Base-by-base conservation (phyloP, 1,140 invertebrate species). In the Drosophila subobscura region DNA sequence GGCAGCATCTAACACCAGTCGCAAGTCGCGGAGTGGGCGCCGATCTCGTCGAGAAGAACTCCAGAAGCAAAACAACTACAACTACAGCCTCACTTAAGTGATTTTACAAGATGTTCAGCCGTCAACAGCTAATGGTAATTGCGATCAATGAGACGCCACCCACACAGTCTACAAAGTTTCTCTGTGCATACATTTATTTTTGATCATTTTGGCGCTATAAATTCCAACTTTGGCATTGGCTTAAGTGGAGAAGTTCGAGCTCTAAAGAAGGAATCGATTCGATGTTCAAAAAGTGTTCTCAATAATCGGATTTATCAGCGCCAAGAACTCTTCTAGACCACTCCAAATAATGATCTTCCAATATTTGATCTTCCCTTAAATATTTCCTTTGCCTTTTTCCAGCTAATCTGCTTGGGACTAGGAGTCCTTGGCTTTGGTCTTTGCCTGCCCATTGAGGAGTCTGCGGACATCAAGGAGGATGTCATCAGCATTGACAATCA, bases 1-100 rank as follows among this genome's bases (percentile, higher is more conserved):
- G 83, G 59, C 81, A 86, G 81, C 83, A 88, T 86, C 76, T 79
- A 86, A 88, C 81, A 54, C 60, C 60, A 73, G 81, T 88, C 81
- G 81, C 81, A 58, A 55, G 73, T 37, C 57, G 61, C 73, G 77
- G 57, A 81, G 59, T 61, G 70, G 56, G 40, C 55, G 41, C 53
- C 49, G 50, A 72, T 53, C 67, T 29, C 41, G 54, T 45, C 51
- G 22, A 57, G 60, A 79, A 68, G 45, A 46, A 51, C 72, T 51
- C 8, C 50, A 58, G 33, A 51, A 41, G 41, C 42, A 14, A n/a
- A 45, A 42, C 29, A 49, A 47, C 27, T 8, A 37, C 52, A 61
- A 55, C 47, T 40, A 29, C 14, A 10, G 20, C 8, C 25, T 14
- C 10, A 12, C 10, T 37, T 1, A 5, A 22, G 22, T 42, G 51